Base-by-base conservation (phyloP, 1,140 invertebrate species). In the Eupeodes corollae region DNA sequence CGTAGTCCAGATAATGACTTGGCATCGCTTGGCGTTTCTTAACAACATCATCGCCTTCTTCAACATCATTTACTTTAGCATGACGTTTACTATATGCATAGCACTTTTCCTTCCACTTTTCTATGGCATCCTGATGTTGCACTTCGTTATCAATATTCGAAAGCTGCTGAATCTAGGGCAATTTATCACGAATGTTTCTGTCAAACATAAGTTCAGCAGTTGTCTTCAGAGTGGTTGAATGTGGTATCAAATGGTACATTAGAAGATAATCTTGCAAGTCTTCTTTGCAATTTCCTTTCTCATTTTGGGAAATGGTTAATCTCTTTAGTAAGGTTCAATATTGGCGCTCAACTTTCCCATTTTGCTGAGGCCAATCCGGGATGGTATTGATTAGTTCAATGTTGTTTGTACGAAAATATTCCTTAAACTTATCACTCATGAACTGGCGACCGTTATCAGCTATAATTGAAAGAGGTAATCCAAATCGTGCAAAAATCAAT, bases 241-340 rank as follows among this genome's bases (percentile, higher is more conserved):
- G 56, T 1, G 53, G 58, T n/a, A 54, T 66, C 6, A 35, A 39
- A 14, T 53, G 56, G 45, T 66, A 63, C 55, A 60, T 63, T n/a
- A 67, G 42, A 15, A 57, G 16, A 43, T 61, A 66, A 39, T 55
- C 48, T 10, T 21, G 14, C n/a, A 62, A 21, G 9, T 52, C 52
- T 52, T 57, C 47, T 49, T 55, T 43, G 44, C 46, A 55, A 42
- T 59, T 45, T 21, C 35, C 13, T 18, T 52, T 47, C 30, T 55
- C 48, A 10, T 50, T 30, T 37, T 60, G 45, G 13, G 49, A 50
- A 19, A 64, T 64, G 52, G 59, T 55, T 9, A 64, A 41, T 15
- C 59, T 12, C 49, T 66, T 66, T 31, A 60, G 18, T 13, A 62
- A 49, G 34, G 48, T 44, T 34, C 53, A 21, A 38, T 65, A 61